Percentiles rank a stretch among this genome's conserved stretches.
Evolutionary conservation across 1,140 invertebrate species (phyloP).

Genomic region (Nomia melanderi): DNA sequence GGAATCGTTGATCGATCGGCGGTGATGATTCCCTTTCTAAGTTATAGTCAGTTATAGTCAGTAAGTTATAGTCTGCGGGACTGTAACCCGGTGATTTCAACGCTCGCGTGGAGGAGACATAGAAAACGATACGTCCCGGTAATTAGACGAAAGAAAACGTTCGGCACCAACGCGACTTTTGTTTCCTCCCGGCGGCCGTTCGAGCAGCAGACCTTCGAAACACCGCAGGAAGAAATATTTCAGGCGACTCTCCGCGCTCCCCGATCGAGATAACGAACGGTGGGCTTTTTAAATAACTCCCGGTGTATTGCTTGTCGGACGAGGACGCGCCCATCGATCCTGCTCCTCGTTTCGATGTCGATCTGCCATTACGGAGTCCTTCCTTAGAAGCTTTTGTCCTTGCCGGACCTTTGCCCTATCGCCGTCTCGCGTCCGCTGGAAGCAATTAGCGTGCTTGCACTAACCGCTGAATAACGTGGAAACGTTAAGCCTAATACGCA

Average conservation of each 20-base stretch:
- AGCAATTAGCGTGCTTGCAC: background rate
- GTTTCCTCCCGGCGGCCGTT: conserved; percentile 39
- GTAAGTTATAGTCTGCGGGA: background rate
- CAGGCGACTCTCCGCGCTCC: conserved; percentile 60
- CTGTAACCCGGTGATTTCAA: conserved; percentile 1
- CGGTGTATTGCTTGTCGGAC: conserved; percentile 45
- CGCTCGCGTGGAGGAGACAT: background rate
- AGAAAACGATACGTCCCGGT: conserved; percentile 3
- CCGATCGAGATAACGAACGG: conserved; percentile 67
- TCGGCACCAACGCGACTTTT: conserved; percentile 15
- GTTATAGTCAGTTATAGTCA: too few relatives aligned
- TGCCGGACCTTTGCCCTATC: background rate
- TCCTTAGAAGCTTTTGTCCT: conserved; percentile 15
- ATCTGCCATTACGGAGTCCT: conserved; percentile 51
- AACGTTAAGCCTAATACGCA: background rate
- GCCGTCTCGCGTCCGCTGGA: background rate
- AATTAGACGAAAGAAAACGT: conserved; percentile 15
- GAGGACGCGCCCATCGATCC: conserved; percentile 42
- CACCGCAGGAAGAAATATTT: conserved; percentile 66
- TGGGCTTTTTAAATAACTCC: conserved; percentile 69
- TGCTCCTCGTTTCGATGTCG: conserved; percentile 23
- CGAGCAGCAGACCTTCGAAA: conserved; percentile 55
- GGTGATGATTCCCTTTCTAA: background rate
- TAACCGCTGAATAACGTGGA: background rate
- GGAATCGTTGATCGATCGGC: too few relatives aligned